Evolutionary conservation across 1,140 invertebrate genomes (phyloP).

Genomic region (Halictus rubicundus): DNA sequence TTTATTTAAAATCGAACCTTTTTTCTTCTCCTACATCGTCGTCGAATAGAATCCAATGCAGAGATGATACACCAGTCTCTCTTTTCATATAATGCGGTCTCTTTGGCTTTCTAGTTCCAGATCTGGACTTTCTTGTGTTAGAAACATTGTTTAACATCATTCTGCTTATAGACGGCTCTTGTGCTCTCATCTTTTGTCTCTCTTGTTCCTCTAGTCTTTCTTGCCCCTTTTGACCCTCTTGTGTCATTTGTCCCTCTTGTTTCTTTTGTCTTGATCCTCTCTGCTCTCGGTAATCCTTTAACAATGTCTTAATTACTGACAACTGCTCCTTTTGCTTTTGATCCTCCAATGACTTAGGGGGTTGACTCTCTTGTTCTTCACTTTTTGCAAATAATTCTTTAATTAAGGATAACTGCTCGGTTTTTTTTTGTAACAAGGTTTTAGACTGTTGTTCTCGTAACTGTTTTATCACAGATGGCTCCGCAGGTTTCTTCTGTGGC

Average conservation of each 20-base stretch:
- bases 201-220: not conserved
- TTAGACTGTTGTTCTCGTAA: not conserved
- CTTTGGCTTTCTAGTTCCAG: too few relatives aligned
- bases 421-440: too few relatives aligned
- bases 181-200: not conserved
- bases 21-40: not conserved
- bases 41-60: not conserved
- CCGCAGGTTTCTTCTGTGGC: too few relatives aligned
- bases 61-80: not conserved
- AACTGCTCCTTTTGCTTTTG: too few relatives aligned
- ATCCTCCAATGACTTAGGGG: too few relatives aligned
- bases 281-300: too few relatives aligned
- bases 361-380: not conserved
- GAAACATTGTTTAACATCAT: too few relatives aligned
- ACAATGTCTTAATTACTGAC: not conserved
- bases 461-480: not conserved
- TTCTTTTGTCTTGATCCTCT: not conserved
- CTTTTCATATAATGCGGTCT: too few relatives aligned
- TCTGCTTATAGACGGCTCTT: not conserved
- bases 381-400: not conserved
- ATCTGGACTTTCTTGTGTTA: too few relatives aligned
- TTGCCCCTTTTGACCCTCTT: too few relatives aligned
- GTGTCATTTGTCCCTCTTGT: not conserved
- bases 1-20: not conserved
- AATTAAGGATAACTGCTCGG: not conserved